Base-by-base conservation (phyloP, 1,140 invertebrate species). In the Chironomus tepperi region DNA sequence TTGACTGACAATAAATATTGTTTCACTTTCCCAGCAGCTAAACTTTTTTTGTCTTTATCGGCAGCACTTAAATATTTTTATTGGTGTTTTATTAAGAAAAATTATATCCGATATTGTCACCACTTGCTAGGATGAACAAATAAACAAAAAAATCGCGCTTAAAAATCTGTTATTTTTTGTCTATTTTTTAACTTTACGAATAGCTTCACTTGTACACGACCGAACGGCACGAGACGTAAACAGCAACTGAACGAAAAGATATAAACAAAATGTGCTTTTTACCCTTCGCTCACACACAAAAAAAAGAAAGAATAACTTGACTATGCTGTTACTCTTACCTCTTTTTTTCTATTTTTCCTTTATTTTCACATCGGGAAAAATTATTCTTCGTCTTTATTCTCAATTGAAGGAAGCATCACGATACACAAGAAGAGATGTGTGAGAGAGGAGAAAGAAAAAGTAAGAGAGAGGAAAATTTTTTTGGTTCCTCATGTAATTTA, bases 251-350 rank as follows among this genome's bases (percentile, higher is more conserved):
- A 70, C 12, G 65, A 70, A 70, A 21, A 70, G 16, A 70, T 70
- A 19, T 70, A 70, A 70, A 70, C 65, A 70, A 70, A 70, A 70
- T 70, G 65, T 70, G 65, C 65, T 70, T 70, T 34, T 70, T 70
- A 70, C 65, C 65, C 65, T 70, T 70, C 65, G 16, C 16, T 57
- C 47, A 57, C 9, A 47, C 43, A n/a, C 2, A 2, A 34, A 34
- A 34, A 34, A 34, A 34, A 34, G 5, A 34, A 2, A 34, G 1
- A 34, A 34, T 57, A n/a, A n/a, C n/a, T n/a, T 57, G 47, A 18
- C 65, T 18, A 70, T 70, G 65, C 65, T 70, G 65, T 70, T 19
- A 16, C 19, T 57, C 12, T 70, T 70, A 70, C 65, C 65, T 70
- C 65, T 70, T 70, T 70, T 70, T 67, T 67, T 18, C 64, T 67